Evolutionary conservation across 2,113 vertebrate genomes (phyloP).

Genomic region (Rhegmatorhina hoffmannsi): DNA sequence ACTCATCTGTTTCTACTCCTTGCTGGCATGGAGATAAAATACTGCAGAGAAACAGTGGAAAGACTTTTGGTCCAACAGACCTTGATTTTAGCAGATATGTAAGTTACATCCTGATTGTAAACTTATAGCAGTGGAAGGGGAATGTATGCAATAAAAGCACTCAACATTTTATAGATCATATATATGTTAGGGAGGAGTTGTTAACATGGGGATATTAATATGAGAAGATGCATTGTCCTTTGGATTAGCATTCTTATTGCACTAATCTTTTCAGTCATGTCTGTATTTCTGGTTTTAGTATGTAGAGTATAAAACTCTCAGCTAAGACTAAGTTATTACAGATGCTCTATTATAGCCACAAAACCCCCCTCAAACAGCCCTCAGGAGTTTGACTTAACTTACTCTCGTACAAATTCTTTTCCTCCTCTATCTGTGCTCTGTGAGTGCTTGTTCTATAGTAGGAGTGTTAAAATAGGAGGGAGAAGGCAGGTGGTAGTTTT

Average conservation of each 20-base stretch:
- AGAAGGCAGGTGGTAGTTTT: background rate
- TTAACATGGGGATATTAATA: background rate
- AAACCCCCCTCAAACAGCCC: accelerated
- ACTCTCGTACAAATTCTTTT: background rate
- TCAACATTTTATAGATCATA: background rate
- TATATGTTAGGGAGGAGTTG: background rate
- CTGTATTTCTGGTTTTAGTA: background rate
- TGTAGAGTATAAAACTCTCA: background rate
- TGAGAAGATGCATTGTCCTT: background rate
- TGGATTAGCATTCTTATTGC: background rate
- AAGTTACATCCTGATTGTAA: background rate
- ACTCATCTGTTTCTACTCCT: slow-evolving; percentile 39
- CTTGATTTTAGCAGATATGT: background rate
- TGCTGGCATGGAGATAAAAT: slow-evolving; percentile 34
- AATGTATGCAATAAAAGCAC: background rate
- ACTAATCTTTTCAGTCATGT: background rate
- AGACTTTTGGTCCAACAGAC: background rate
- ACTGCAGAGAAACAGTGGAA: slow-evolving; percentile 2
- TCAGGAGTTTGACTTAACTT: background rate
- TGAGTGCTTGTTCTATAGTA: background rate
- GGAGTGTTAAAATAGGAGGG: background rate
- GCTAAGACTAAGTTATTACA: background rate
- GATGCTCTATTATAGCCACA: background rate
- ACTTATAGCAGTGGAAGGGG: background rate
- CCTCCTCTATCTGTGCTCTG: background rate